A percentile compares a stretch with the other conserved stretches of the same genome.
Conservation (phyloP, 2,888 invertebrate genomes). For the Augiades crinisus region DNA sequence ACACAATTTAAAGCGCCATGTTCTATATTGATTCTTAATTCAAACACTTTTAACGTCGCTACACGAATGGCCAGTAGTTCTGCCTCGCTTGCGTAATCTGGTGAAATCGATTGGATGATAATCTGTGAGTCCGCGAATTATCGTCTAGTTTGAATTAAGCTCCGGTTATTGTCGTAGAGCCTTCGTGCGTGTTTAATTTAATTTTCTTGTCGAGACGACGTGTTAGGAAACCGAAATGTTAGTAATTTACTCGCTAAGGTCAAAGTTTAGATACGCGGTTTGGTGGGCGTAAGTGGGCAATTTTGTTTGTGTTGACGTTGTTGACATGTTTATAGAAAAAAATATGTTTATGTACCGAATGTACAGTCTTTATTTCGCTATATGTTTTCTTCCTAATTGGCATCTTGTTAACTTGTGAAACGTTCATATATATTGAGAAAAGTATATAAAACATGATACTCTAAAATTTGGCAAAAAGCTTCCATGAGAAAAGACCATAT, state of each 20-base stretch:
- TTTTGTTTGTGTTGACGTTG: neutral
- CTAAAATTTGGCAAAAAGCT: too few relatives aligned
- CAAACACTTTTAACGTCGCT: neutral
- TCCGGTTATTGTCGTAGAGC: slow-evolving; percentile 63
- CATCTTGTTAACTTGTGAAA: too few relatives aligned
- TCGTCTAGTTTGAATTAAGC: slow-evolving; percentile 47
- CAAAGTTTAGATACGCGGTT: neutral
- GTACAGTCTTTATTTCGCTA: neutral
- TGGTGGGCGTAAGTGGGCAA: neutral
- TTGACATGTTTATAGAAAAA: neutral
- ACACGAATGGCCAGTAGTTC: slow-evolving; percentile 64
- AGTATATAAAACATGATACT: too few relatives aligned
- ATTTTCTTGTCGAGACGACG: slow-evolving; percentile 58
- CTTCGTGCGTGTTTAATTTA: slow-evolving; percentile 74
- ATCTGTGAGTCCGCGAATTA: slow-evolving; percentile 62
- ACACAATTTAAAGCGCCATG: too few relatives aligned
- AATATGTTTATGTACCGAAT: too few relatives aligned
- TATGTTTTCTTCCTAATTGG: too few relatives aligned
- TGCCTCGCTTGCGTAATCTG: slow-evolving; percentile 72
- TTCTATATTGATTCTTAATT: too few relatives aligned
- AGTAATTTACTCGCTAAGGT: slow-evolving; percentile 34
- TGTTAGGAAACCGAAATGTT: slow-evolving; percentile 35
- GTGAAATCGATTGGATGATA: slow-evolving; percentile 70
- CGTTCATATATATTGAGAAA: too few relatives aligned
- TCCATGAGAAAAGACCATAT: too few relatives aligned